Evolutionary conservation across 2,888 invertebrate species (phyloP).

Genomic region (Nomada hirtipes): DNA sequence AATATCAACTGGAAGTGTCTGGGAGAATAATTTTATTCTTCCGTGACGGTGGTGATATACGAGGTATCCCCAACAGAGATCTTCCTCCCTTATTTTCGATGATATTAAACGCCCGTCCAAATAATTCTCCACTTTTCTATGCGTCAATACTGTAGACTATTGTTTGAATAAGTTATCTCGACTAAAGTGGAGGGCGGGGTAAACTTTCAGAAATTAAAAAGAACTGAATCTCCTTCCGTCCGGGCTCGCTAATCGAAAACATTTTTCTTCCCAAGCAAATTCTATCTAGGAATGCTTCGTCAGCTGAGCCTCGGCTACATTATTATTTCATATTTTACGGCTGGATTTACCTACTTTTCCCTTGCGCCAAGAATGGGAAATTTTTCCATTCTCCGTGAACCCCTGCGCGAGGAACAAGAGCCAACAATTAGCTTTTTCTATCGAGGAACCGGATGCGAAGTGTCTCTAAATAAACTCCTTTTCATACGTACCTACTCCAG

Average conservation of each 20-base stretch:
- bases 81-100: constrained; percentile 20
- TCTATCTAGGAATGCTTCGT: constrained; percentile 23
- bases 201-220: constrained; percentile 52
- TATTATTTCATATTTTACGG: constrained; percentile 40
- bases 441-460: neutral
- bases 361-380: neutral
- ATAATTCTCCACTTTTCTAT: constrained; percentile 47
- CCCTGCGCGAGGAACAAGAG: neutral
- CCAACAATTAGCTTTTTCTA: constrained; percentile 16
- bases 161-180: constrained; percentile 49
- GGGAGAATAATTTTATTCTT: constrained; percentile 26
- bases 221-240: constrained; percentile 9
- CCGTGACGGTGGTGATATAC: constrained; percentile 16
- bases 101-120: constrained; percentile 49
- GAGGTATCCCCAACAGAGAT: constrained; percentile 17
- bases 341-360: constrained; percentile 21
- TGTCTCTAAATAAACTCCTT: neutral
- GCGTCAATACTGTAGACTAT: constrained; percentile 56
- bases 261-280: constrained; percentile 38
- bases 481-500: neutral
- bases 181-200: neutral
- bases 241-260: constrained; percentile 33
- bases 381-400: neutral
- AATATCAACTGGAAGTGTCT: constrained; percentile 31
- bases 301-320: constrained; percentile 23